phyloP scores from a whole-genome alignment of 2,797 vertebrate species.

The Scyliorhinus canicula region DNA sequence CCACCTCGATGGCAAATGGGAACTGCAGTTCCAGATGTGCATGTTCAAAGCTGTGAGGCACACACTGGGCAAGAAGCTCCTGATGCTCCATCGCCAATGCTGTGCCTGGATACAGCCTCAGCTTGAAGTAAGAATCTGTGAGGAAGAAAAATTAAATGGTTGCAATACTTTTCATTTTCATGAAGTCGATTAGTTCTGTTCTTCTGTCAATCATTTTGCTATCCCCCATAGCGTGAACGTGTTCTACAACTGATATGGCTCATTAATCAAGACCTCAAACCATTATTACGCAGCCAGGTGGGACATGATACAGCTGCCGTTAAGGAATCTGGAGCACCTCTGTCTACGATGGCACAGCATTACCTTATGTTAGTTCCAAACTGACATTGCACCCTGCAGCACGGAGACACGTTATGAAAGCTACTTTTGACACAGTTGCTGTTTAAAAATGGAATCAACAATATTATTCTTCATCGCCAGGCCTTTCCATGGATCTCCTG shows the following conservation, averaged over 20 bases:
- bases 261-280: conserved; percentile 29
- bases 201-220: background rate
- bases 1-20: background rate
- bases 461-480: background rate
- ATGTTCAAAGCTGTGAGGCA: background rate
- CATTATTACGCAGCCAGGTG: conserved; percentile 21
- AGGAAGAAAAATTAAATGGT: background rate
- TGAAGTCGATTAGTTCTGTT: conserved; percentile 2
- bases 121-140: background rate
- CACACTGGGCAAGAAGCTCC: background rate
- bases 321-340: background rate
- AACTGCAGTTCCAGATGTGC: background rate
- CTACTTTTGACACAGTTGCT: background rate
- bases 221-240: background rate
- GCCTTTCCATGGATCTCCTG: background rate
- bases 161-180: background rate
- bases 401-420: background rate
- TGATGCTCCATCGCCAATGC: too few species aligned
- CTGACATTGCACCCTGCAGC: background rate
- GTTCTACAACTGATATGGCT: conserved; percentile 8
- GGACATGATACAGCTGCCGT: conserved; percentile 21
- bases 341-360: background rate
- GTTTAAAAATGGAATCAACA: background rate
- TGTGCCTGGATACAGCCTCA: background rate
- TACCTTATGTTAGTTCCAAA: conserved; percentile 4